Evolutionary conservation across 1,140 invertebrate genomes (phyloP).

Genomic region (Drosophila sproati): DNA sequence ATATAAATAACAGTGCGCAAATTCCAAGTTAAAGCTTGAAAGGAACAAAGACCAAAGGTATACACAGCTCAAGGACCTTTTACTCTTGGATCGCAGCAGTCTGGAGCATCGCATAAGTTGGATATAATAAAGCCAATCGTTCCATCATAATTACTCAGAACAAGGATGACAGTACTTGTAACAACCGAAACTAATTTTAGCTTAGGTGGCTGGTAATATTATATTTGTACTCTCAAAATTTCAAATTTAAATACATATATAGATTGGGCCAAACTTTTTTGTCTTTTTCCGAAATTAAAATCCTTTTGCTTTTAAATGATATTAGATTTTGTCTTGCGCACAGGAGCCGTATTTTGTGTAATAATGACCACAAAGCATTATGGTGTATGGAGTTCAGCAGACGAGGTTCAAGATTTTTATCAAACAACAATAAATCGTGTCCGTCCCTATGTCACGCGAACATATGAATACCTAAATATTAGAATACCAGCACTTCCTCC

Average conservation of each 20-base stretch:
- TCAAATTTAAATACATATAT: not conserved
- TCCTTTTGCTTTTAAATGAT: slow-evolving; percentile 38
- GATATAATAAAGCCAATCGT: not conserved
- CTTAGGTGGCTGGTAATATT: slow-evolving; percentile 19
- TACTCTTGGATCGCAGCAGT: no score
- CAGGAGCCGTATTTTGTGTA: slow-evolving; percentile 54
- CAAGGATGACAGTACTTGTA: slow-evolving; percentile 65
- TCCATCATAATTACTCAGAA: slow-evolving; percentile 51
- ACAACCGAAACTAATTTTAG: slow-evolving; percentile 45
- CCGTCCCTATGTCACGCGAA: slow-evolving; percentile 35
- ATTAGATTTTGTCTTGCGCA: slow-evolving; percentile 48
- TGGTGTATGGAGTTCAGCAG: slow-evolving; percentile 56
- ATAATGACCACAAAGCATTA: slow-evolving; percentile 43
- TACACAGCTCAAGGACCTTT: no score
- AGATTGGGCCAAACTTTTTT: not conserved
- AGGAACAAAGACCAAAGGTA: no score
- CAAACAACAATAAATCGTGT: not conserved
- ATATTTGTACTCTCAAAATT: slow-evolving; percentile 27
- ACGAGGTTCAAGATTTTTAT: slow-evolving; percentile 46
- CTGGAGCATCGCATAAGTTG: not conserved
- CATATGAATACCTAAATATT: slow-evolving; percentile 41
- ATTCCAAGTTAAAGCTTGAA: no score
- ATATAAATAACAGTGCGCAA: no score
- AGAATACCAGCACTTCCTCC: slow-evolving; percentile 51
- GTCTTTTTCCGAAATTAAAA: not conserved